Conservation (phyloP, 2,888 invertebrate species). For the Galerucella nymphaeae region DNA sequence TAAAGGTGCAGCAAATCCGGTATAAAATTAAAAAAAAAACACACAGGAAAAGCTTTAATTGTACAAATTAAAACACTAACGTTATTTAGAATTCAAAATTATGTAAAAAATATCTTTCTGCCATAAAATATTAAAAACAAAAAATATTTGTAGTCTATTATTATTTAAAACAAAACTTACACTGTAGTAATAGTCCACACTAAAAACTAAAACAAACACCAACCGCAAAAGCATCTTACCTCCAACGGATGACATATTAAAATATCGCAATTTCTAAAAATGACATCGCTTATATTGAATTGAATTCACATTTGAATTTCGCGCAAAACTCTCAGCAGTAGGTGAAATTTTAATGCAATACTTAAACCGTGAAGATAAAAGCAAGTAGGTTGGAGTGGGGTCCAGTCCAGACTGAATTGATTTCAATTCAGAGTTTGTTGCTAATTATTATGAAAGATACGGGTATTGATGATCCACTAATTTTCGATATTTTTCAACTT, state of each 20-base stretch:
- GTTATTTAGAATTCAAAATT: too few relatives aligned
- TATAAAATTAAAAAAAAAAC: too few relatives aligned
- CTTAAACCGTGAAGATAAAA: not conserved
- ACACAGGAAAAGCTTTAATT: too few relatives aligned
- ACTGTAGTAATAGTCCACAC: not conserved
- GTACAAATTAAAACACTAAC: too few relatives aligned
- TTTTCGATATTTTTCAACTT: not conserved
- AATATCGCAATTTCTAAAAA: not conserved
- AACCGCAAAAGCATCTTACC: not conserved
- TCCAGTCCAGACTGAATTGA: conserved; percentile 5
- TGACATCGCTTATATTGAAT: conserved; percentile 8
- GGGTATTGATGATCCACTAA: not conserved
- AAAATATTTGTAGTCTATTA: not conserved
- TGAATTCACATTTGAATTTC: conserved; percentile 12
- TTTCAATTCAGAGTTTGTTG: not conserved
- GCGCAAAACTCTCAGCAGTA: not conserved
- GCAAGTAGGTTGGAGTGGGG: not conserved
- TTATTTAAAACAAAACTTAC: conserved; percentile 11
- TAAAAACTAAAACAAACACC: conserved; percentile 5
- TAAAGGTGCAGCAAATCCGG: too few relatives aligned
- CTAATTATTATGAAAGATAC: not conserved
- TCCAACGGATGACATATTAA: conserved; percentile 2
- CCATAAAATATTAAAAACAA: too few relatives aligned
- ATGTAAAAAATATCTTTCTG: too few relatives aligned
- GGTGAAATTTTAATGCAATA: not conserved